Evolutionary conservation across 1,140 invertebrate genomes (phyloP), one percentile per base, ranked within the genome.

Genomic region (Procambarus clarkii): DNA sequence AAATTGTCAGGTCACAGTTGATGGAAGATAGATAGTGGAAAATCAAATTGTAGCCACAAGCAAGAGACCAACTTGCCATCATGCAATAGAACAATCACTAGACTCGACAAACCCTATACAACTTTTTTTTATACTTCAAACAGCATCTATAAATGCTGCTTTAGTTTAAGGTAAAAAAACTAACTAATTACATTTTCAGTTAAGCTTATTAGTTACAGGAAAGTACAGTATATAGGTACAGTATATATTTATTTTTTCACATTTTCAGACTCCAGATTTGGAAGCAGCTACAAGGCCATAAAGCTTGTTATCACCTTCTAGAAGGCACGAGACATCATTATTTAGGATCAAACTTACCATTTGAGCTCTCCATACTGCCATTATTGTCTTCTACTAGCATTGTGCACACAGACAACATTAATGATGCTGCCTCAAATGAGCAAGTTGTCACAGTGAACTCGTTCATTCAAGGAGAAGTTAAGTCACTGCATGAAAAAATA

Each of bases 181-280:
- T 34, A 34, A 34, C 34, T 34, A 34, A 34, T 34, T 34, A 34
- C 1, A 34, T 34, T 34, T 34, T 34, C 34, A 34, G 34, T 34
- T 34, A 34, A 34, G 0, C 34, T 34, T 34, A 54, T 11, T 54
- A 54, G 50, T 34, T 34, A 54, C 0, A 54, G 5, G 50, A 54
- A 54, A 54, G 5, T 11, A 8, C 11, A 0, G 11, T 54, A 54
- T 5, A 8, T 11, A 54, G 5, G 5, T 54, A 54, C 5, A 54
- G 50, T 8, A 54, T 54, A 58, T 21, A 44, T 24, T 80, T 15
- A 34, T 58, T 81, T 83, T 34, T 44, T 44, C 77, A 60, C 60
- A 48, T 34, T 79, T 91, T 48, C 74, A 91, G 88, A 48, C 80
- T 91, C 2, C 88, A 91, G 58, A 91, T 91, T 77, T 91, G 88